phyloP scores from a whole-genome alignment of 2,797 vertebrate genomes.

The Danio albolineatus region DNA sequence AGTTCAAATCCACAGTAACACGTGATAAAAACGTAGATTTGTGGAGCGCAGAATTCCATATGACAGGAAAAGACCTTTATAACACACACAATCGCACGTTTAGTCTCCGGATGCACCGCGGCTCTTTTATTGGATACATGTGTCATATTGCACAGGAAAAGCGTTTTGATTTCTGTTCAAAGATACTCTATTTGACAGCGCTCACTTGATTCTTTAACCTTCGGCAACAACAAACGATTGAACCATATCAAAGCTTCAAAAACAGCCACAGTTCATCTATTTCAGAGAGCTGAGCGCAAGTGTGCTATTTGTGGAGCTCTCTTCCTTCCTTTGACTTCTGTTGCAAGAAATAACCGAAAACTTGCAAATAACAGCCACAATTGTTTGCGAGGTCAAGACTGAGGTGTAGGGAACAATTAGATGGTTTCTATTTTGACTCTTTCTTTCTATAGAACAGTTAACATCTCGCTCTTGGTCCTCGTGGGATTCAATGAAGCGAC shows the following conservation, averaged over 20 bases:
- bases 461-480: not conserved
- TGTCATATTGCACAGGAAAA: slow-evolving; percentile 39
- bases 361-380: slow-evolving; percentile 10
- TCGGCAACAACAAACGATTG: slow-evolving; percentile 73
- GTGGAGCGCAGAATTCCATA: not conserved
- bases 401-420: not conserved
- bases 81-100: not conserved
- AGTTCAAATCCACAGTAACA: not conserved
- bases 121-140: slow-evolving; percentile 49
- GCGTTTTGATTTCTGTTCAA: slow-evolving; percentile 63
- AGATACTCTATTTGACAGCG: slow-evolving; percentile 71
- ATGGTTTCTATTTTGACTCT: slow-evolving; percentile 10
- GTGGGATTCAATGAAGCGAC: not conserved
- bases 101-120: slow-evolving; percentile 15
- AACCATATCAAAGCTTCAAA: slow-evolving; percentile 71
- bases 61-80: not conserved
- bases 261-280: slow-evolving; percentile 41
- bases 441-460: not conserved
- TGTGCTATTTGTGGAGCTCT: slow-evolving; percentile 25
- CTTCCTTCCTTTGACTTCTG: slow-evolving; percentile 20
- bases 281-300: slow-evolving; percentile 24
- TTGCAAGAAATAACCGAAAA: not conserved
- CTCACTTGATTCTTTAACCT: slow-evolving; percentile 72
- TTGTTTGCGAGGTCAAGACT: slow-evolving; percentile 2
- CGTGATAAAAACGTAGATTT: not conserved